phyloP scores from a whole-genome alignment of 2,797 vertebrate species.

The Thunnus albacares region DNA sequence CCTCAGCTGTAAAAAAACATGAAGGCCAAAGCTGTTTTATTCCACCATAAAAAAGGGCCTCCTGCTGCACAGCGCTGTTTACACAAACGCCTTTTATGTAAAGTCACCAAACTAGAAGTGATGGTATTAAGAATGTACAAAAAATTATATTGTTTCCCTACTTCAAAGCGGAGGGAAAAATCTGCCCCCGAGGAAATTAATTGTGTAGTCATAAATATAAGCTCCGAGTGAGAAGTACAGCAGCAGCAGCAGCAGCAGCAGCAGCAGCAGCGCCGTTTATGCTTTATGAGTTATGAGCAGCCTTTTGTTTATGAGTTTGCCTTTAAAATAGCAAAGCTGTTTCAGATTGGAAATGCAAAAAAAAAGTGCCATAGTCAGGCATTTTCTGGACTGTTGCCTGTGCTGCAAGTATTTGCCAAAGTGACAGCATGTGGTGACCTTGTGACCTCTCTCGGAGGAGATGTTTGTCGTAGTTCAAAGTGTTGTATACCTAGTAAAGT shows the following conservation, averaged over 20 bases:
- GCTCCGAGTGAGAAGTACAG: constrained; percentile 78
- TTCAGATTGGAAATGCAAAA: constrained; percentile 17
- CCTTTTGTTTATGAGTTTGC: constrained; percentile 73
- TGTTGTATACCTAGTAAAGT: not conserved
- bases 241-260: constrained; percentile 40
- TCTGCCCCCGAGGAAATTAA: constrained; percentile 68
- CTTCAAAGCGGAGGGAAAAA: constrained; percentile 73
- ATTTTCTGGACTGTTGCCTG: constrained; percentile 3
- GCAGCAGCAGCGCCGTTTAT: constrained; percentile 31
- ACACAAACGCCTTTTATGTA: constrained; percentile 79
- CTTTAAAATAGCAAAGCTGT: constrained; percentile 25
- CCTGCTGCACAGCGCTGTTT: constrained; percentile 65
- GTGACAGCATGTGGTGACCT: not conserved
- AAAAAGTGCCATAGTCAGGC: constrained; percentile 5
- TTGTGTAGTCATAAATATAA: constrained; percentile 67
- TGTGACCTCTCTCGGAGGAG: constrained; percentile 5
- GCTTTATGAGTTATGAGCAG: constrained; percentile 26
- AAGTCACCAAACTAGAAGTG: constrained; percentile 72
- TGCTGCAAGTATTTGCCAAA: not conserved
- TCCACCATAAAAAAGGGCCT: constrained; percentile 62
- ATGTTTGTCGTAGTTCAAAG: not conserved
- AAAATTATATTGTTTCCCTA: constrained; percentile 75
- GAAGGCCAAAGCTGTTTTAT: constrained; percentile 74
- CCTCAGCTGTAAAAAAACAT: constrained; percentile 74
- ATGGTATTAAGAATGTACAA: constrained; percentile 76